Evolutionary conservation across 2,797 vertebrate genomes (phyloP).

Genomic region (Coregonus sp.): DNA sequence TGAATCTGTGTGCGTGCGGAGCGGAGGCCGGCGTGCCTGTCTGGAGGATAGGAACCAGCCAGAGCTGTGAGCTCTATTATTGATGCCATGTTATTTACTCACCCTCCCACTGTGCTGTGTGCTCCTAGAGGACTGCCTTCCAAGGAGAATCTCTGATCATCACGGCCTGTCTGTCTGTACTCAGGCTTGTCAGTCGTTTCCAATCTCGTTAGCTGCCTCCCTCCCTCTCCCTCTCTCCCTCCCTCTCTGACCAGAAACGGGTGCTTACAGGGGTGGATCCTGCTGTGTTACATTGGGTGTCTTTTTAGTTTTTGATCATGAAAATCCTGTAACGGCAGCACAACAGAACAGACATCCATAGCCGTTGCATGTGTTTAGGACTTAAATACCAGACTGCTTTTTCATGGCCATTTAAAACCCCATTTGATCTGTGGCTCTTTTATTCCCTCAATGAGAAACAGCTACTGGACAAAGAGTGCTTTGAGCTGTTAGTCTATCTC

Average conservation of each 20-base stretch:
- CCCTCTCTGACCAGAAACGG: conserved; percentile 21
- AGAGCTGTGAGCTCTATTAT: conserved; percentile 73
- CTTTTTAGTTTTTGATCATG: conserved; percentile 35
- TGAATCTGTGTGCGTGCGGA: conserved; percentile 80
- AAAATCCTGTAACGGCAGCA: conserved; percentile 10
- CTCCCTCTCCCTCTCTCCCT: conserved; percentile 35
- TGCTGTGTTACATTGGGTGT: conserved; percentile 21
- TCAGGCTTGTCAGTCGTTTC: conserved; percentile 55
- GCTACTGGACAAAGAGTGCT: neutral
- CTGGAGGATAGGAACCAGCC: conserved; percentile 79
- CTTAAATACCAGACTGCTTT: neutral
- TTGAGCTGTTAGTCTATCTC: neutral
- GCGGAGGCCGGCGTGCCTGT: conserved; percentile 76
- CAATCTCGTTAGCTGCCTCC: conserved; percentile 53
- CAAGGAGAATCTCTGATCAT: conserved; percentile 66
- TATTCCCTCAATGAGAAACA: neutral
- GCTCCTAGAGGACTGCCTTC: conserved; percentile 77
- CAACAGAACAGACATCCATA: neutral
- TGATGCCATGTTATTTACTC: conserved; percentile 83
- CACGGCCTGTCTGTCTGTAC: conserved; percentile 44
- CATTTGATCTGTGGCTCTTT: neutral
- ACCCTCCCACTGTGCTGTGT: conserved; percentile 70
- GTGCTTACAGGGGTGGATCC: conserved; percentile 1
- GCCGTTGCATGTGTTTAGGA: neutral
- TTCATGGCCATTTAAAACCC: neutral